Evolutionary conservation across 2,888 invertebrate genomes (phyloP).

Genomic region (Linnaemya vulpina): DNA sequence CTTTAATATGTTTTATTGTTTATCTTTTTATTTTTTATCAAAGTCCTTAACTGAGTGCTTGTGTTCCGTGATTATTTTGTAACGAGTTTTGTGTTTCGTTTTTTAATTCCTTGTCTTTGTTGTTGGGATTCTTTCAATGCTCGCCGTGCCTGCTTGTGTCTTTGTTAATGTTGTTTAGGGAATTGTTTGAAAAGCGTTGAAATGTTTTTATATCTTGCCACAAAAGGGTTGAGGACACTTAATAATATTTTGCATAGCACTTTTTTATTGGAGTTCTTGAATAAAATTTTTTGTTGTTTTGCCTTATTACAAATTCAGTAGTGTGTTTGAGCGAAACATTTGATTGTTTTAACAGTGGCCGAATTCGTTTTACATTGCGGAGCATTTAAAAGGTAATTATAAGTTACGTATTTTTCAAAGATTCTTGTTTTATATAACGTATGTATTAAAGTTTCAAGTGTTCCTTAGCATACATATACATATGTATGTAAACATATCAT

Average conservation of each 20-base stretch:
- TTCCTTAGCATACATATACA: too few relatives aligned
- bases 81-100: constrained; percentile 25
- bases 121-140: constrained; percentile 20
- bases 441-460: too few relatives aligned
- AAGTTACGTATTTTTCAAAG: too few relatives aligned
- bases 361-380: not conserved
- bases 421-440: too few relatives aligned
- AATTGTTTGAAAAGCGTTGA: constrained; percentile 23
- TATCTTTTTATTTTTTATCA: not conserved
- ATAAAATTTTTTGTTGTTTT: not conserved
- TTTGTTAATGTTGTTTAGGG: constrained; percentile 49
- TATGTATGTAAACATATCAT: too few relatives aligned
- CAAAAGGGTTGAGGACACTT: constrained; percentile 59
- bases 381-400: not conserved
- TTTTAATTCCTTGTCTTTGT: constrained; percentile 34
- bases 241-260: constrained; percentile 23
- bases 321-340: not conserved
- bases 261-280: not conserved
- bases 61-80: constrained; percentile 44
- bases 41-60: constrained; percentile 48
- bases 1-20: not conserved
- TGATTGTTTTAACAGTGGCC: not conserved
- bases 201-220: constrained; percentile 20
- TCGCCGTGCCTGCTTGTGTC: constrained; percentile 31
- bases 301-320: not conserved